Evolutionary conservation across 2,888 invertebrate species (phyloP), one percentile per base, ranked within the genome.

Genomic region (Diadromus collaris): DNA sequence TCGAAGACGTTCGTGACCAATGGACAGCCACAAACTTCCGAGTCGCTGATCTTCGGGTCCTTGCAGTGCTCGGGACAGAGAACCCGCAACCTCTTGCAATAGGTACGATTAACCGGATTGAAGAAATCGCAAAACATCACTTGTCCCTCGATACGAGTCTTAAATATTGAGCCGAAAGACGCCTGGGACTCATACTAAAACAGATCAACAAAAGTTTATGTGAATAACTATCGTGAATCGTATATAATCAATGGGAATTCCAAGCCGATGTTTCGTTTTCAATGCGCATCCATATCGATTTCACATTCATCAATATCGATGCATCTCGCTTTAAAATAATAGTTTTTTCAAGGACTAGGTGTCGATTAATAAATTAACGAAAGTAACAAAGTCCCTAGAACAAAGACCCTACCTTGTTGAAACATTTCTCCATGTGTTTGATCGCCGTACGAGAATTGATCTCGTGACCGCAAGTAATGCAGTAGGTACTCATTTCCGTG

Each of bases 61-160:
- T 98, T 99, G 86, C 96, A 97, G 91, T 99, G 99, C 88, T 99
- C 99, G 0, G 99, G 99, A 88, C 99, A 99, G 83, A 99, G 93
- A 0, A 99, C 98, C 83, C 98, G 94, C 75, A 99, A 91, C 70
- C 99, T 92, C 91, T 99, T 99, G 91, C 99, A 99, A 88, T 99
- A 99, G 0, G 98, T 98, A 67, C 95, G 94, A 87, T 96, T 97
- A 5, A 93, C 92, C 0, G 96, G 94, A 91, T 98, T 99, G 91
- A 95, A 99, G 90, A 96, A 97, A 88, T 99, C 99, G 90, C 99
- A 99, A 91, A 99, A 99, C 96, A 99, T 97, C 85, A 97, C 97
- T 91, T 97, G 97, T 0, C 96, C 97, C 90, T 98, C 98, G 85
- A 99, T 98, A 73, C 97, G 93, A 0, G 98, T 98, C 90, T 98